These are phyloP conservation scores for Heliconius ismenius DNA, from an alignment of 2,888 invertebrate genomes.

Conservation along the genomic window DNA sequence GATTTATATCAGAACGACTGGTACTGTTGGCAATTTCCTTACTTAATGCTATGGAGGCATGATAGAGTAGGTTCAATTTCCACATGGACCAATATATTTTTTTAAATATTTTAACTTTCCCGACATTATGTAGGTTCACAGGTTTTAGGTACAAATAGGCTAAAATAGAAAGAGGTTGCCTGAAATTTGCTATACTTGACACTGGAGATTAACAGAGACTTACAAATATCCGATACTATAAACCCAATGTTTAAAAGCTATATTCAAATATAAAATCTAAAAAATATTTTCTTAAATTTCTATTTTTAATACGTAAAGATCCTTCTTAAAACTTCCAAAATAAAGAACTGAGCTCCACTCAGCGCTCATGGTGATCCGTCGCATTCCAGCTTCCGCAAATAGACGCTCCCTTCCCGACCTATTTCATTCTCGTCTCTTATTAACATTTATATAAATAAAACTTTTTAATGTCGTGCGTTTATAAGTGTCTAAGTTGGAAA, in stretches of 20 bases:
- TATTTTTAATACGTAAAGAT: not conserved
- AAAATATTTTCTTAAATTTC: not conserved
- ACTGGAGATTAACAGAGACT: too few relatives aligned
- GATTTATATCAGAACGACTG: not conserved
- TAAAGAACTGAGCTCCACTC: not conserved
- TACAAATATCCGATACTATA: too few relatives aligned
- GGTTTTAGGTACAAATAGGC: too few relatives aligned
- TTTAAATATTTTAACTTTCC: too few relatives aligned
- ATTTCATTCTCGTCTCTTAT: conserved; percentile 20
- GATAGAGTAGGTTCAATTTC: too few relatives aligned
- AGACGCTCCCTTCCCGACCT: conserved; percentile 24
- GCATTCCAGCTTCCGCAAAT: conserved; percentile 32
- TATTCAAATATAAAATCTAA: not conserved
- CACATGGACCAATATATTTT: too few relatives aligned
- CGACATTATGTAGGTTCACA: too few relatives aligned
- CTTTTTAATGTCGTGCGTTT: conserved; percentile 12
- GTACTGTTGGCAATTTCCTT: not conserved
- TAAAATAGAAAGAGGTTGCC: too few relatives aligned
- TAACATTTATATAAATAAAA: conserved; percentile 22
- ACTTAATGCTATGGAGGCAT: too few relatives aligned
- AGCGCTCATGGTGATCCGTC: conserved; percentile 9
- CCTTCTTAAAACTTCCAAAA: not conserved
- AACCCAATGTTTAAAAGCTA: too few relatives aligned
- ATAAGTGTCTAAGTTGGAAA: conserved; percentile 9
- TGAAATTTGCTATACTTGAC: too few relatives aligned